Conservation (phyloP, 2,113 vertebrate species). For the Pardalotus punctatus region DNA sequence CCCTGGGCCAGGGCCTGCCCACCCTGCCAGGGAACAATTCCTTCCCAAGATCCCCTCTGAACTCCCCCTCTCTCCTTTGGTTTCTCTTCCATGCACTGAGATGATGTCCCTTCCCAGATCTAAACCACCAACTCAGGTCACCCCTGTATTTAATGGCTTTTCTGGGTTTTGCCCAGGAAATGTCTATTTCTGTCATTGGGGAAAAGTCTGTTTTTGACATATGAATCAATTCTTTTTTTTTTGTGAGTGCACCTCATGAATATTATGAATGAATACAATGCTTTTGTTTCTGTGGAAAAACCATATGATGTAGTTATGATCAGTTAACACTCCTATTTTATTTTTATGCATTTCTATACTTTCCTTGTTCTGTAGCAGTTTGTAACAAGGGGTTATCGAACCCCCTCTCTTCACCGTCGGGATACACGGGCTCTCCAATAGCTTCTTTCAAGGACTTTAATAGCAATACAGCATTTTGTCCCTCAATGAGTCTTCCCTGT, state of each 20-base stretch:
- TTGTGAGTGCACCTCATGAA: neutral
- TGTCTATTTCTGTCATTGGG: neutral
- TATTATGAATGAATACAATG: neutral
- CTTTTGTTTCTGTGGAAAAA: neutral
- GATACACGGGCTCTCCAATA: neutral
- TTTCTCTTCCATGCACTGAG: neutral
- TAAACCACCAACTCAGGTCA: neutral
- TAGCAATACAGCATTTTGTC: neutral
- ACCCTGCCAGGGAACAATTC: neutral
- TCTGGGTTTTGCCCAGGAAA: neutral
- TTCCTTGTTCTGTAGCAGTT: neutral
- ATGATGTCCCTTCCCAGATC: neutral
- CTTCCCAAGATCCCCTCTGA: neutral
- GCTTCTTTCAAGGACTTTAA: constrained; percentile 1
- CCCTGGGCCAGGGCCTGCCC: neutral
- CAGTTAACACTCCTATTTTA: neutral
- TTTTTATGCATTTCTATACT: neutral
- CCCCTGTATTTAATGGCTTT: neutral
- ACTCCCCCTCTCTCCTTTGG: neutral
- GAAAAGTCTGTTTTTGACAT: neutral
- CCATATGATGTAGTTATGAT: neutral
- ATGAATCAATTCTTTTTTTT: neutral
- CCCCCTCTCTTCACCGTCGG: neutral
- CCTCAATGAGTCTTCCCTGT: neutral
- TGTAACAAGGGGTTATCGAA: neutral